Base-by-base conservation (phyloP, 2,888 invertebrate genomes). In the Trichopria drosophilae region DNA sequence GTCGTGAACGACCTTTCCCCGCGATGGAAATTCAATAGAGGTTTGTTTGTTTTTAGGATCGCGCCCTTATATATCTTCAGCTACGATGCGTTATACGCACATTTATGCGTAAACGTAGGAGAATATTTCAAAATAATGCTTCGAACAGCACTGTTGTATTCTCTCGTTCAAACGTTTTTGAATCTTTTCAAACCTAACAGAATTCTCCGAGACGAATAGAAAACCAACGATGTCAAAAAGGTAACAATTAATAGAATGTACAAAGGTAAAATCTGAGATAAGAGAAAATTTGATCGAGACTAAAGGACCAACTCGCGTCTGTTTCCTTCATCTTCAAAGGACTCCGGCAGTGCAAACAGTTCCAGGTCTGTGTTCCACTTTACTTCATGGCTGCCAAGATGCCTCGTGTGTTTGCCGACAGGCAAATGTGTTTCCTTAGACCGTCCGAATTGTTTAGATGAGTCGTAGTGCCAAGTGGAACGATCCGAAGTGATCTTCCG, bases 351-450 rank as follows among this genome's bases (percentile, higher is more conserved):
- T 59, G 68, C 62, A 71, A 72, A 72, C 68, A 69, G 62, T 62
- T 63, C 67, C 65, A 66, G 67, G 66, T 68, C 62, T 58, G 65
- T 66, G 69, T 68, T 68, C 68, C 68, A 68, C 67, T 68, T 68
- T 62, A 54, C 57, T 56, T 34, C 56, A 50, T 55, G 61, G 57
- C 61, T 64, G 59, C 62, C 59, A 61, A 65, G 64, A 63, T 59
- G 61, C 58, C 57, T 57, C 59, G 53, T 53, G 53, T 72, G 67
- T 73, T 73, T 73, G 69, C 66, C 65, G 62, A 62, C 69, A 69
- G 72, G 73, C 68, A 73, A 73, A 73, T 72, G 71, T 72, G 72
- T 73, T 73, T 73, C 72, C 68, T 71, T 68, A 72, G 68, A 71
- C 66, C 63, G 63, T 66, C 65, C 66, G 63, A 68, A 67, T 71